A percentile compares a stretch with the other conserved stretches of the same genome.
Evolutionary conservation across 1,140 invertebrate species (phyloP).

Genomic region (Bradysia coprophila): DNA sequence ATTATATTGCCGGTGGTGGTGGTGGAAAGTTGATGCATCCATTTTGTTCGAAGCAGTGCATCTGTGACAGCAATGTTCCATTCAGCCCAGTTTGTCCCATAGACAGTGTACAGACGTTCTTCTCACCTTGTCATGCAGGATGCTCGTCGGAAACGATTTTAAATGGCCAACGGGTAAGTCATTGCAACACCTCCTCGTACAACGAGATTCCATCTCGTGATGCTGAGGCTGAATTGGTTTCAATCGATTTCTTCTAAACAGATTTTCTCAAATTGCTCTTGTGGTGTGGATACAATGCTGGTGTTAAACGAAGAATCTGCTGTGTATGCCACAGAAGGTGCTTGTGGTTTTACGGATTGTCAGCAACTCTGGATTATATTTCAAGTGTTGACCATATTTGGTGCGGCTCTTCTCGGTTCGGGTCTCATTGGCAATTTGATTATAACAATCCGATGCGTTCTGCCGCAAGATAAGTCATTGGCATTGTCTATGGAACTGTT

Average conservation of each 20-base stretch:
- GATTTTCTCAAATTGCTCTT: conserved; percentile 32
- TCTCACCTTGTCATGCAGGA: conserved; percentile 51
- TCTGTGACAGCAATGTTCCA: conserved; percentile 33
- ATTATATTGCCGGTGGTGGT: conserved; percentile 22
- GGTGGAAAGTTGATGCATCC: conserved; percentile 22
- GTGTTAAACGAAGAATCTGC: conserved; percentile 12
- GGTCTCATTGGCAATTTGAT: conserved; percentile 33
- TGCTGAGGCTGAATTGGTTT: too few relatives aligned
- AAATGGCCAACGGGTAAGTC: conserved; percentile 12
- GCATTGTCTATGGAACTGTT: conserved; percentile 34
- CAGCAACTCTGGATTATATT: conserved; percentile 30
- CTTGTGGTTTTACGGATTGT: conserved; percentile 30
- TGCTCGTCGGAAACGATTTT: conserved; percentile 26
- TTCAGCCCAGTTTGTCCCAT: conserved; percentile 46
- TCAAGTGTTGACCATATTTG: conserved; percentile 26
- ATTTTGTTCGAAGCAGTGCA: conserved; percentile 39
- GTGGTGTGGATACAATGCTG: conserved; percentile 15
- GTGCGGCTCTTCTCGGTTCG: conserved; percentile 23
- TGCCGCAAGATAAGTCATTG: conserved; percentile 34
- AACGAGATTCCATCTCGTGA: too few relatives aligned
- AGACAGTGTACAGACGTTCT: conserved; percentile 33
- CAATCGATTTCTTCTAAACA: too few relatives aligned
- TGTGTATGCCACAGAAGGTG: conserved; percentile 27
- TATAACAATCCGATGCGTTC: conserved; percentile 30
- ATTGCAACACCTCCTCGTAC: too few relatives aligned